A percentile compares a stretch with the other conserved stretches of the same genome.
These are phyloP conservation scores for Pammene aurita DNA, from an alignment of 2,888 invertebrate genomes.

Conservation along the genomic window DNA sequence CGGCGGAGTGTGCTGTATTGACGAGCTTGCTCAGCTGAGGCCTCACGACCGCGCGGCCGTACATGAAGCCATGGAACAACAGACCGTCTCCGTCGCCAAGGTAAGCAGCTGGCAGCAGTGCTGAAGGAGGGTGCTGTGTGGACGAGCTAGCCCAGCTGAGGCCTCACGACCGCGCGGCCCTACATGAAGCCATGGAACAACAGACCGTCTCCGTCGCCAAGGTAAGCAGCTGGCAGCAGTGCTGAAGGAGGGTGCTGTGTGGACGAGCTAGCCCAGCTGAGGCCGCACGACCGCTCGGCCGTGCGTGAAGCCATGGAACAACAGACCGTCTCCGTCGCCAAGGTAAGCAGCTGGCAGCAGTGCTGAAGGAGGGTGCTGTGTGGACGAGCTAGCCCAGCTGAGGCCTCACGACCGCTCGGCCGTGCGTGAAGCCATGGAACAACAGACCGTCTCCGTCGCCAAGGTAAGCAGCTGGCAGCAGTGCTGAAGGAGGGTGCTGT, in stretches of 20 bases:
- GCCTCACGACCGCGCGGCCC: slow-evolving; percentile 91
- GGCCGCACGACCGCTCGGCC: slow-evolving; percentile 90
- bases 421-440: slow-evolving; percentile 97
- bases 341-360: no score
- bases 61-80: slow-evolving; percentile 97
- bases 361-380: slow-evolving; percentile 93
- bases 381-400: slow-evolving; percentile 95
- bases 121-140: slow-evolving; percentile 93
- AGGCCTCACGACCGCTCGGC: slow-evolving; percentile 91
- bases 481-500: no score
- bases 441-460: slow-evolving; percentile 95
- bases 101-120: no score
- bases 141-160: slow-evolving; percentile 95
- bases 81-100: slow-evolving; percentile 96
- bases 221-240: no score
- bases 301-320: slow-evolving; percentile 98
- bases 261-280: slow-evolving; percentile 94
- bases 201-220: slow-evolving; percentile 97
- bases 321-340: slow-evolving; percentile 95
- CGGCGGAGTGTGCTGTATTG: slow-evolving; percentile 95
- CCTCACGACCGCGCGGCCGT: slow-evolving; percentile 92
- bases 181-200: slow-evolving; percentile 97
- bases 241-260: slow-evolving; percentile 93
- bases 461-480: slow-evolving; percentile 88
- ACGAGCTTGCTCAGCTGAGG: slow-evolving; percentile 93